These are phyloP conservation scores for Cistogaster globosa DNA, from an alignment of 2,888 invertebrate genomes.

Conservation along the genomic window DNA sequence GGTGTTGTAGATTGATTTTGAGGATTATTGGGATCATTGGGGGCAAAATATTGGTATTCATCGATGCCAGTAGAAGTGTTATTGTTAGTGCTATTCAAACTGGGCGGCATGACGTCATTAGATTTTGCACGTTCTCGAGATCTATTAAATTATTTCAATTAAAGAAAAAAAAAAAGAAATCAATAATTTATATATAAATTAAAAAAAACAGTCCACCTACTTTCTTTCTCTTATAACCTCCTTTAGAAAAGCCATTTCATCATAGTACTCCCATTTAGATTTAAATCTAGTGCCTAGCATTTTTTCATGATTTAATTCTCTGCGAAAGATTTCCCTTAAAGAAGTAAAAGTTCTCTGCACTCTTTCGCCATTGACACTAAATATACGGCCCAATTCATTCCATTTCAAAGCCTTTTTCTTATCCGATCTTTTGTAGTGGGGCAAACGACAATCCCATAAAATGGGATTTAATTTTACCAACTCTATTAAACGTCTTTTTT, in stretches of 20 bases:
- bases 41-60: slow-evolving; percentile 80
- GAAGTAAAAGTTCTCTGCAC: slow-evolving; percentile 82
- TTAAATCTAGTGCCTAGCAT: slow-evolving; percentile 80
- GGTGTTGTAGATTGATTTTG: slow-evolving; percentile 75
- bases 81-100: slow-evolving; percentile 72
- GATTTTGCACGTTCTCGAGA: slow-evolving; percentile 78
- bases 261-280: slow-evolving; percentile 82
- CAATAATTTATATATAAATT: background rate
- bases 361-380: slow-evolving; percentile 80
- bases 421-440: slow-evolving; percentile 81
- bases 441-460: slow-evolving; percentile 81
- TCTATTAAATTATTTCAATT: slow-evolving; percentile 69
- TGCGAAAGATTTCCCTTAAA: slow-evolving; percentile 80
- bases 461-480: slow-evolving; percentile 81
- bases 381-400: slow-evolving; percentile 80
- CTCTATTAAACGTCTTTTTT: slow-evolving; percentile 82
- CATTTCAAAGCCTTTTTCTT: slow-evolving; percentile 81
- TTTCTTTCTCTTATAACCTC: slow-evolving; percentile 81
- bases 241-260: slow-evolving; percentile 81
- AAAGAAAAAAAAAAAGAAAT: background rate
- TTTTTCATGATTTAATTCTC: slow-evolving; percentile 81
- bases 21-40: slow-evolving; percentile 80
- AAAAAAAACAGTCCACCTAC: slow-evolving; percentile 73
- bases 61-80: slow-evolving; percentile 75
- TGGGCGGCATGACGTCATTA: slow-evolving; percentile 59